Evolutionary conservation across 2,113 vertebrate genomes (phyloP), one percentile per base, ranked within the genome.

Genomic region (Balaeniceps rex): DNA sequence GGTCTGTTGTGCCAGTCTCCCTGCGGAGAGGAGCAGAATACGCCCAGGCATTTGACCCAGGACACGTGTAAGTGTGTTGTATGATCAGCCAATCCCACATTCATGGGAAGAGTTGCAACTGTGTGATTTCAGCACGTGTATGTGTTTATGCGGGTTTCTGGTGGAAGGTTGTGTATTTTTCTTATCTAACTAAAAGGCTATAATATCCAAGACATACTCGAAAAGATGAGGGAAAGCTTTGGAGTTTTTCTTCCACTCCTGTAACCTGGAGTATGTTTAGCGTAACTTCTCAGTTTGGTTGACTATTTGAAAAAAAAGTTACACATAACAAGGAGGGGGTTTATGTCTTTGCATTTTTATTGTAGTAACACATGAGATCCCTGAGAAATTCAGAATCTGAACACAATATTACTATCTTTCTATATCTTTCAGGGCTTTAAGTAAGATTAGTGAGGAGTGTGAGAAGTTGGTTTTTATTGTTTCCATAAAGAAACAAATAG

Each of bases 401-500:
- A 81, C 36, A 74, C 61, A 92, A 54, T 51, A 77, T 79, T 96
- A 65, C 87, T 94, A 28, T 65, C 58, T 85, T 94, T 87, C 74
- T 66, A 6, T 25, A 55, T 76, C 58, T 92, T 91, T 15, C 15
- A 77, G 88, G 86, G 40, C 33, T 97, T 97, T 96, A 95, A 92
- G 78, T 95, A 95, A 92, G 66, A 47, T 61, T 66, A 85, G 3
- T 28, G 46, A 87, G 19, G 26, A 77, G 34, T 38, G 16, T 49
- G 57, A 64, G 22, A 24, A 23, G 3, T 46, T 66, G 11, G 0
- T 7, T 84, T 72, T 82, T 52, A 33, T 23, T 23, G 19, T 87
- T 96, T 96, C 90, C 64, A n/a, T 97, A 87, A 88, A 85, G 72
- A 97, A 97, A 95, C 34, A 92, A 88, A 72, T 36, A 61, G 25